These are phyloP conservation scores for Drosophila histrio DNA, from an alignment of 2,888 invertebrate species.

Conservation along the genomic window DNA sequence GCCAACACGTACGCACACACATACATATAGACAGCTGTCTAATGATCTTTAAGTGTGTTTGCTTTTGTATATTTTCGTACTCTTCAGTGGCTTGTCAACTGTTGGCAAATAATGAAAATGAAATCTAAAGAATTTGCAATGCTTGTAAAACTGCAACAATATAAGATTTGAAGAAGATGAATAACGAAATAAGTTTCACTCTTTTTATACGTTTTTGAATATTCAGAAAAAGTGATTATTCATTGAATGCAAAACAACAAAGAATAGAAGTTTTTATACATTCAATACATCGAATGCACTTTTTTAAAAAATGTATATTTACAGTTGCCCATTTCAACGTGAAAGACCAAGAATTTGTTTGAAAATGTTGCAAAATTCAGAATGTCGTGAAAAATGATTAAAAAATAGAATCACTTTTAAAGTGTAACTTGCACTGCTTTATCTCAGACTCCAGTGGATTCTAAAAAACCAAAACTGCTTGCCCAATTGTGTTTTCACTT, in stretches of 20 bases:
- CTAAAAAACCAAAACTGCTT: not conserved
- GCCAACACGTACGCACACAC: not conserved
- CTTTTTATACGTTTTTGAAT: no score
- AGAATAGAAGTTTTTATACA: no score
- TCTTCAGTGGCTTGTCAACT: conserved; percentile 46
- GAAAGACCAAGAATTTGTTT: no score
- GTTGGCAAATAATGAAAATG: conserved; percentile 11
- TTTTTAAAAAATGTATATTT: no score
- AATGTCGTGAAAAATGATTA: not conserved
- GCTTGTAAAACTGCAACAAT: conserved; percentile 3
- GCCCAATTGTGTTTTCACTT: not conserved
- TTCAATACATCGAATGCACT: no score
- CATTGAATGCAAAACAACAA: no score
- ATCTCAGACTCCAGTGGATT: not conserved
- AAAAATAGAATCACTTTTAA: not conserved
- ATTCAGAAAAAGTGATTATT: no score
- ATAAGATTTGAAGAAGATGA: no score
- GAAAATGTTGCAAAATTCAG: no score
- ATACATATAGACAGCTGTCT: conserved; percentile 44
- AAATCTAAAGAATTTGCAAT: not conserved
- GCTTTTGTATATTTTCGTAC: conserved; percentile 56
- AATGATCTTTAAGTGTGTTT: conserved; percentile 20
- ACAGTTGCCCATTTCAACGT: no score
- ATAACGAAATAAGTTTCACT: no score
- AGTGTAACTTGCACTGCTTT: not conserved